Evolutionary conservation across 1,140 invertebrate genomes (phyloP), one percentile per base, ranked within the genome.

Genomic region (Drosophila grimshawi): DNA sequence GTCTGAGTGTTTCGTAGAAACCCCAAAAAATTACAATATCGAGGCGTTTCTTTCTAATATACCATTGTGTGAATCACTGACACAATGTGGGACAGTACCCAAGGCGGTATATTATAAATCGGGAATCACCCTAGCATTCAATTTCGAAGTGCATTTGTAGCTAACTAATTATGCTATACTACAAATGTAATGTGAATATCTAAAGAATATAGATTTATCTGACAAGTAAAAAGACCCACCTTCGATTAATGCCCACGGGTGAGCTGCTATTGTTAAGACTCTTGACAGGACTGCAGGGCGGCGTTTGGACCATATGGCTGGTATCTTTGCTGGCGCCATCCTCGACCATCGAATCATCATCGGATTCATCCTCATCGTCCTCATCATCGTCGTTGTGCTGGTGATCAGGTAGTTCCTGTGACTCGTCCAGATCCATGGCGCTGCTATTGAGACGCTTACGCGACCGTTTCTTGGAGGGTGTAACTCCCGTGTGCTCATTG

Each of bases 231-330:
- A 1, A 7, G 4, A 73, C 74, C 46, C 43, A 92, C 92, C 92
- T 93, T 51, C 97, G 93, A 92, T 97, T 97, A 0, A 97, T 96
- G 39, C 96, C 96, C 41, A 94, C 92, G 67, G 92, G 85, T 46
- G 93, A 93, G 41, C 93, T 91, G 69, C 92, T 93, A 33, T 92
- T 93, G 63, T 83, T 90, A 0, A 91, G 76, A 73, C 76, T 91
- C 71, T 92, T 92, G 29, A 92, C 78, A 7, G 92, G 92, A 67
- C 92, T 92, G 57, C 91, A 91, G 51, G 92, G 90, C 45, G 92
- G 91, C 27, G 92, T 92, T 75, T 92, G 90, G 7, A 78, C 72
- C 43, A 85, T 76, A n/a, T 77, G 83, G 10, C 71, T 76, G 30
- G 76, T 60, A 19, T 90, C 80, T 72, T 89, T 81, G 59, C 81